Conservation (phyloP, 2,888 invertebrate genomes). For the Eugnorisma glareosa region DNA sequence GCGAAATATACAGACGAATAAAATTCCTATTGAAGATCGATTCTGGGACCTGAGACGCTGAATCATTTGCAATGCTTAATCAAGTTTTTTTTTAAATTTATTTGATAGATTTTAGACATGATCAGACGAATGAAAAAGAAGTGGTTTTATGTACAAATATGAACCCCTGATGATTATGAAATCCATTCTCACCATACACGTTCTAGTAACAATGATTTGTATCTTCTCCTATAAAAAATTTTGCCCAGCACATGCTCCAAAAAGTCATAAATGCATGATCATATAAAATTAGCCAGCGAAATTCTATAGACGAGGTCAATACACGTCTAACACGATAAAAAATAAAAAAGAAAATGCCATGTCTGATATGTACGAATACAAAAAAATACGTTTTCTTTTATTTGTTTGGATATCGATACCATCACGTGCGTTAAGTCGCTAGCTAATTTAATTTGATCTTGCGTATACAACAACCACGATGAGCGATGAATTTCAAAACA, state of each 20-base stretch:
- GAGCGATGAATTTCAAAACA: background rate
- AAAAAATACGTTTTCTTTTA: background rate
- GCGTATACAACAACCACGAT: background rate
- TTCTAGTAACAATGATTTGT: background rate
- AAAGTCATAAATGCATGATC: background rate
- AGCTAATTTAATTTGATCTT: background rate
- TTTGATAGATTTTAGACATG: background rate
- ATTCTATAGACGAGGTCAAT: background rate
- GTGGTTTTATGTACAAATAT: background rate
- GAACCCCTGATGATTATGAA: background rate
- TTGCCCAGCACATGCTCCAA: background rate
- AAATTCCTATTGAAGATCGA: background rate
- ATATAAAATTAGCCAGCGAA: background rate
- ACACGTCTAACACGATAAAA: background rate
- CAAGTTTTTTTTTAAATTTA: background rate
- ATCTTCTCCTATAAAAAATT: background rate
- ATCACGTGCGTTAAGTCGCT: background rate
- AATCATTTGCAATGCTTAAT: background rate
- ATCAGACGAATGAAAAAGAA: background rate
- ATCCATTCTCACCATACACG: background rate
- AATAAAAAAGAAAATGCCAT: background rate
- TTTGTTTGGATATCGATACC: background rate
- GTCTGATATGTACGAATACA: background rate
- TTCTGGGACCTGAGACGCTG: background rate
- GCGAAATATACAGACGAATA: background rate